Percentiles rank a stretch among this genome's conserved stretches.
phyloP scores from a whole-genome alignment of 2,113 vertebrate genomes.

The Pangasianodon hypophthalmus region DNA sequence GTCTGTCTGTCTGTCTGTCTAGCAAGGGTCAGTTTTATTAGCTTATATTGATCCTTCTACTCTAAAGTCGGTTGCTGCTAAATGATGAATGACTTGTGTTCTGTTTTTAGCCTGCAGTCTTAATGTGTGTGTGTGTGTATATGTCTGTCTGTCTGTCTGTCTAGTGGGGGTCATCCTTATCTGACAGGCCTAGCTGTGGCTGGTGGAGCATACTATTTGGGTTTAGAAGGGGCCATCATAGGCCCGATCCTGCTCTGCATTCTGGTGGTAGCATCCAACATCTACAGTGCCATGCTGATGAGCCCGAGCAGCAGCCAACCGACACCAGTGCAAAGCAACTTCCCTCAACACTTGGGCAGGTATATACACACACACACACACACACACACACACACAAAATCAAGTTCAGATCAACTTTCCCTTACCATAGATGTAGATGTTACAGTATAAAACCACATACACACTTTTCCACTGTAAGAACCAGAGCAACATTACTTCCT shows the following conservation, averaged over 20 bases:
- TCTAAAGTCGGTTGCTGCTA: constrained; percentile 15
- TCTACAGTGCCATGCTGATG: constrained; percentile 97
- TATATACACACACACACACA: constrained; percentile 54
- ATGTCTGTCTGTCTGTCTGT: constrained; percentile 12
- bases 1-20: not conserved
- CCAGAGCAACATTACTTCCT: not conserved
- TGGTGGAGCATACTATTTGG: constrained; percentile 94
- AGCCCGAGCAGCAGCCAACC: constrained; percentile 86
- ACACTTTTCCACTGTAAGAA: not conserved
- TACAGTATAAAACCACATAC: not conserved
- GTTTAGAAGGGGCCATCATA: constrained; percentile 96
- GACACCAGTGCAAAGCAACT: constrained; percentile 82
- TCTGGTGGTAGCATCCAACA: constrained; percentile 96
- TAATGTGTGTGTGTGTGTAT: constrained; percentile 35
- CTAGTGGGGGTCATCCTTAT: constrained; percentile 94
- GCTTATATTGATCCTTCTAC: constrained; percentile 15
- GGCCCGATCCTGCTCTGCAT: constrained; percentile 97
- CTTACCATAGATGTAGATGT: not conserved
- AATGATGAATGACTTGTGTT: constrained; percentile 16
- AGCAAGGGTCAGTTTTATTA: constrained; percentile 11
- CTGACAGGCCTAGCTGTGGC: constrained; percentile 94
- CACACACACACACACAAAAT: not conserved
- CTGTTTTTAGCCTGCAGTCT: constrained; percentile 3
- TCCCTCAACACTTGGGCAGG: constrained; percentile 80
- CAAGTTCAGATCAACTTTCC: constrained; percentile 55